Evolutionary conservation across 1,140 invertebrate species (phyloP).

Genomic region (Drosophila biarmipes): DNA sequence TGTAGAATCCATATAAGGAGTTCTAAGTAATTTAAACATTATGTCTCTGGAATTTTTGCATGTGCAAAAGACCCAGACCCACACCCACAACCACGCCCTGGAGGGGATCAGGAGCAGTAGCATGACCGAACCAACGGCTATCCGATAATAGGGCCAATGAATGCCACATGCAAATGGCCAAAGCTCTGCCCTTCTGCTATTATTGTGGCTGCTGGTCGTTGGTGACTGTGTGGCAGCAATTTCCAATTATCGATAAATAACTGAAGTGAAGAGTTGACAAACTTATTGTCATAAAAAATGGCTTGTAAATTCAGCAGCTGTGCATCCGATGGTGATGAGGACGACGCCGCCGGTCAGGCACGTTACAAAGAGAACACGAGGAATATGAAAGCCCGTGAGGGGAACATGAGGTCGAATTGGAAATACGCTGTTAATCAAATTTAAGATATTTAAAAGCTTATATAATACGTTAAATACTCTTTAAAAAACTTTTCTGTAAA

Average conservation of each 20-base stretch:
- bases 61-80: constrained; percentile 3
- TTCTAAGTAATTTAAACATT: neutral
- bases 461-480: too few relatives aligned
- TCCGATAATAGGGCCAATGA: constrained; percentile 62
- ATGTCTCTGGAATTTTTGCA: neutral
- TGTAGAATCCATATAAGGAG: too few relatives aligned
- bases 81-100: too few relatives aligned
- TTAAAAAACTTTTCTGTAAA: too few relatives aligned
- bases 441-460: neutral
- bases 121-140: constrained; percentile 16
- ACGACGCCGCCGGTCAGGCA: constrained; percentile 20
- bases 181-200: constrained; percentile 3
- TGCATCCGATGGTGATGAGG: constrained; percentile 14
- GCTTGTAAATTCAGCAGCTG: constrained; percentile 67
- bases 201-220: constrained; percentile 4
- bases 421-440: neutral
- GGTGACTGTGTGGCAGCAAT: constrained; percentile 31
- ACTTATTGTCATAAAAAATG: constrained; percentile 56
- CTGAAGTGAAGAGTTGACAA: constrained; percentile 66
- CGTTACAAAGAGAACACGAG: constrained; percentile 45
- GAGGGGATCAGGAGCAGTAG: neutral
- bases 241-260: constrained; percentile 80
- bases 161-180: constrained; percentile 51
- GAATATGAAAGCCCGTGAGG: constrained; percentile 6
- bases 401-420: constrained; percentile 1